These are phyloP conservation scores for Erythrocercus mccallii DNA, from an alignment of 2,113 vertebrate genomes.

Conservation along the genomic window DNA sequence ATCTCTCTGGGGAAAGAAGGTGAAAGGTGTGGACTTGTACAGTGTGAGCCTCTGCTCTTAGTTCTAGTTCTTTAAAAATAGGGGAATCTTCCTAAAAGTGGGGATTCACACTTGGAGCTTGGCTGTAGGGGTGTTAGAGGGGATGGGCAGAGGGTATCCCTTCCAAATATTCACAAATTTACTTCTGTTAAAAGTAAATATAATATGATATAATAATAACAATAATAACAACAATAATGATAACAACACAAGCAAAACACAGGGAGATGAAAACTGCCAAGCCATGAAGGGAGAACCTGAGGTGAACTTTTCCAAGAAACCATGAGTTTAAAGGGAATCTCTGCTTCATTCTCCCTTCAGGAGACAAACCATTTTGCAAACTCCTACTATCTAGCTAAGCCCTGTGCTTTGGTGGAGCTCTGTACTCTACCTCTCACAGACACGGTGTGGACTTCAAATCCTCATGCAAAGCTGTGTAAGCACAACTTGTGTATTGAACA, in stretches of 20 bases:
- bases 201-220: neutral
- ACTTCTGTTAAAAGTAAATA: neutral
- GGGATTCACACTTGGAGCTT: neutral
- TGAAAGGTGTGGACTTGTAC: neutral
- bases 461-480: accelerated
- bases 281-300: neutral
- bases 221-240: neutral
- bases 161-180: neutral
- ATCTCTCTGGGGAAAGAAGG: neutral
- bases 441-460: neutral
- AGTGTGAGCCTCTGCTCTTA: neutral
- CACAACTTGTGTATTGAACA: neutral
- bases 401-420: neutral
- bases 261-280: neutral
- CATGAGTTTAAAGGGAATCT: neutral
- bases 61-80: neutral
- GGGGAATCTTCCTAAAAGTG: neutral
- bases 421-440: neutral
- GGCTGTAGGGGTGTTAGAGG: neutral
- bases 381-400: neutral
- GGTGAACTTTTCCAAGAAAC: neutral
- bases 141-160: neutral
- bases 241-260: neutral
- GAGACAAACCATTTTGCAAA: neutral
- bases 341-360: neutral